phyloP scores from a whole-genome alignment of 2,797 vertebrate species.

The Saguinus oedipus region DNA sequence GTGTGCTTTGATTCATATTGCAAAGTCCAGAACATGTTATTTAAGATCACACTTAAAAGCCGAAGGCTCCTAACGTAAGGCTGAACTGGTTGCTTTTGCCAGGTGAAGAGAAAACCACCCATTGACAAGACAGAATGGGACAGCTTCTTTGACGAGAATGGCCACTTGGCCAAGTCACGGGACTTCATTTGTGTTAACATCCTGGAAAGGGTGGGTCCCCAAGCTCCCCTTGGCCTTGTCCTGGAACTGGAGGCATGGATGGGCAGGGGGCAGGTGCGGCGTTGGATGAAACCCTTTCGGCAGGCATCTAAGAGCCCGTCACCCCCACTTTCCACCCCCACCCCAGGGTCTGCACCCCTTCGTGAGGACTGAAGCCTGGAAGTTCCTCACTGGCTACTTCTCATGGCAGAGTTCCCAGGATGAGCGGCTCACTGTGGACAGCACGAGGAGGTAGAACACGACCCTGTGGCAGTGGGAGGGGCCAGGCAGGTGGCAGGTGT shows the following conservation, averaged over 20 bases:
- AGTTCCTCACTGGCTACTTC: conserved; percentile 81
- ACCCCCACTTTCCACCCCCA: background rate
- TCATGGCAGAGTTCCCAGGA: conserved; percentile 57
- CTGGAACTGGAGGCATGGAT: background rate
- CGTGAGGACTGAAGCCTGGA: conserved; percentile 62
- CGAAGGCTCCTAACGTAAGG: background rate
- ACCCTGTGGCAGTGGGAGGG: background rate
- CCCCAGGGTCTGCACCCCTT: conserved; percentile 62
- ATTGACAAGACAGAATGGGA: conserved; percentile 78
- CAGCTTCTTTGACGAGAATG: conserved; percentile 78
- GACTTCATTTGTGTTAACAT: conserved; percentile 79
- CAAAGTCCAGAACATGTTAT: background rate
- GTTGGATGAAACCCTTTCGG: background rate
- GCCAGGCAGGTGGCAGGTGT: background rate
- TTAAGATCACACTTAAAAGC: background rate
- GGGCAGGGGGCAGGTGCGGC: background rate
- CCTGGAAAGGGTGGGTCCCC: conserved; percentile 66
- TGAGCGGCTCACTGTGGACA: conserved; percentile 57
- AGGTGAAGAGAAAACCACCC: conserved; percentile 70
- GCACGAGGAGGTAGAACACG: conserved; percentile 49
- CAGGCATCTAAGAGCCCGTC: background rate
- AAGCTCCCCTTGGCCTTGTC: background rate
- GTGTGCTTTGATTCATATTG: background rate
- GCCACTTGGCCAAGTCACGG: conserved; percentile 76
- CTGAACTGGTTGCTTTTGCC: background rate